Conservation (phyloP, 2,113 vertebrate species). For the Thryonomys swinderianus region DNA sequence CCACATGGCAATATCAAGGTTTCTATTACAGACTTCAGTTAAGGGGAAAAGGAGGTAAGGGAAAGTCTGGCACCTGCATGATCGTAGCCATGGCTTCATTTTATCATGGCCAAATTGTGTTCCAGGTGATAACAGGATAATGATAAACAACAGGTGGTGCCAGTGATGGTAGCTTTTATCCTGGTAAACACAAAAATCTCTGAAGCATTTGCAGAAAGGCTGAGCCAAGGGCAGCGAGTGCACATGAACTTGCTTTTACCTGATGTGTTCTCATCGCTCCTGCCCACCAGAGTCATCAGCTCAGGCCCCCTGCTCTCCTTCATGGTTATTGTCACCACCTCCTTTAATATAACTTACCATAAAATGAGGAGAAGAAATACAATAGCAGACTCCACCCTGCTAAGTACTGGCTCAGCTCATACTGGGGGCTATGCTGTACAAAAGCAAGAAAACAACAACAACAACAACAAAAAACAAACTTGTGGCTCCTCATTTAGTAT, state of each 20-base stretch:
- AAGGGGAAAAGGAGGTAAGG: background rate
- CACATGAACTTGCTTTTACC: accelerated
- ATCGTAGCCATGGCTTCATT: background rate
- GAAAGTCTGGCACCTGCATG: background rate
- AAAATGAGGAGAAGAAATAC: background rate
- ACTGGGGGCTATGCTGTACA: background rate
- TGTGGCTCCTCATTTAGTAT: too few species aligned
- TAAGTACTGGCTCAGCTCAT: background rate
- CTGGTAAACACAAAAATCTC: background rate
- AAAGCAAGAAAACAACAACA: background rate
- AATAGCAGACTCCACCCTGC: background rate
- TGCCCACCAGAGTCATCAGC: background rate
- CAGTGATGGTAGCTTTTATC: background rate
- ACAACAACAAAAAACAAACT: too few species aligned
- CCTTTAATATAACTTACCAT: background rate
- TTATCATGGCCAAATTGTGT: background rate
- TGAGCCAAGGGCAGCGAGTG: background rate
- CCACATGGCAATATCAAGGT: background rate
- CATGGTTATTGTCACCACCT: background rate
- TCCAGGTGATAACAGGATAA: background rate
- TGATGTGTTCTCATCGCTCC: background rate
- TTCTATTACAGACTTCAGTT: background rate
- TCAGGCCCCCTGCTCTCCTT: background rate
- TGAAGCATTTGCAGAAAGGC: background rate
- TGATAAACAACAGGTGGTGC: background rate